Base-by-base conservation (phyloP, 2,888 invertebrate genomes). In the Cephalotes varians region DNA sequence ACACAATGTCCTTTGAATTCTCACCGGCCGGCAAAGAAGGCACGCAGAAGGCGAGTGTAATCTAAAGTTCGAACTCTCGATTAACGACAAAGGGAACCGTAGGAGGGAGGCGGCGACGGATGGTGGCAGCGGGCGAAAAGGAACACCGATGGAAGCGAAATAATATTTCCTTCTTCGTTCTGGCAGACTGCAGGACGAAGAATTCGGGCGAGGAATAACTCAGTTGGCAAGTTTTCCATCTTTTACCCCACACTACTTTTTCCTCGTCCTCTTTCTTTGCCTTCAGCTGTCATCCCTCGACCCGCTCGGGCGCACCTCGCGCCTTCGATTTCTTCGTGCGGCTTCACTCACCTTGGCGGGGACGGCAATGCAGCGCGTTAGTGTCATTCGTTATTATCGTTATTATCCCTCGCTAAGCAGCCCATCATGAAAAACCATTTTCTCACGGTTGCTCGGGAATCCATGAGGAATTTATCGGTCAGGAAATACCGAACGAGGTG, bases 1-100 rank as follows among this genome's bases (percentile, higher is more conserved):
- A 90, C 90, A 91, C 91, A 91, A 92, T 91, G 91, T 92, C 91
- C 92, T 93, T 93, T 92, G 92, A 93, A 93, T 92, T 91, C 89
- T 87, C 87, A 85, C 87, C 88, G 85, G 60, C 74, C 91, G 91
- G 91, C 92, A 91, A 89, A 87, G 84, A 89, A 85, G 84, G 82
- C 81, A 83, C 85, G 85, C 85, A 67, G 84, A 81, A 79, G 92
- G 77, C 87, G 90, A 83, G 90, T 89, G 90, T 92, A 92, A 92
- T 92, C 91, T 90, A 92, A 93, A 93, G 91, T 93, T 93, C 89
- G 90, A 90, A 91, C 87, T 86, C 90, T 83, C 88, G 91, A 91
- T 91, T 90, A 90, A 91, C 88, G 87, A 88, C 86, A 81, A 79
- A 71, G 64, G 60, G 65, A 73, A 74, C 37, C 64, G 49, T 62